phyloP scores from a whole-genome alignment of 2,797 vertebrate species.

The Dallia pectoralis region DNA sequence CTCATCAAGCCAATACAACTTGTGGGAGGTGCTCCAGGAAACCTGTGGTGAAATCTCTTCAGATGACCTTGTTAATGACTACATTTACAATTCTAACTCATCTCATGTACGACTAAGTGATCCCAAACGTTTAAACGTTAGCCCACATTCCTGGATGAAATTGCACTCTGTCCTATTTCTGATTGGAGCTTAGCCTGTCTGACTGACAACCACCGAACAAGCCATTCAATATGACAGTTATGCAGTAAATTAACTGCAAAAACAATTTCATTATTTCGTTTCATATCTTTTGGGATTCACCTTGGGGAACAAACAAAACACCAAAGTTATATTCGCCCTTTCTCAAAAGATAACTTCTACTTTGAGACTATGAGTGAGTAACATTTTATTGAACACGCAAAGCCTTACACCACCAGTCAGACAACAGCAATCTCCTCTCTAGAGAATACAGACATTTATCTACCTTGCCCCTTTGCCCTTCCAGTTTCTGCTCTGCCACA shows the following conservation, averaged over 20 bases:
- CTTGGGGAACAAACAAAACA: neutral
- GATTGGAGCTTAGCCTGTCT: too few species aligned
- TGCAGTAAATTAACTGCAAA: neutral
- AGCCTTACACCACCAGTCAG: slow-evolving; percentile 41
- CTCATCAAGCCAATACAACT: too few species aligned
- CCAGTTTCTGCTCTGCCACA: slow-evolving; percentile 14
- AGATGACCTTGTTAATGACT: too few species aligned
- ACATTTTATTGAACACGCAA: slow-evolving; percentile 6
- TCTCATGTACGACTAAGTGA: too few species aligned
- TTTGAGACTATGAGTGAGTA: slow-evolving; percentile 5
- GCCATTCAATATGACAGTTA: neutral
- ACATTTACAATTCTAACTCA: too few species aligned
- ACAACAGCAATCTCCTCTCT: slow-evolving; percentile 32
- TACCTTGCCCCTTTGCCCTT: slow-evolving; percentile 26
- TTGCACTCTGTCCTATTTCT: too few species aligned
- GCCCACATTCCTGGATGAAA: too few species aligned
- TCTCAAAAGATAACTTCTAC: neutral
- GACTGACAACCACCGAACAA: neutral
- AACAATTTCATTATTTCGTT: neutral
- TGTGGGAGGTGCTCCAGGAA: too few species aligned
- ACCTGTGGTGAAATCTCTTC: too few species aligned
- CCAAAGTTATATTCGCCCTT: neutral
- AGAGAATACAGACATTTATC: slow-evolving; percentile 29
- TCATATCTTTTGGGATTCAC: neutral
- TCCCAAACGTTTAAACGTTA: too few species aligned